Evolutionary conservation across 2,797 vertebrate species (phyloP).

Genomic region (Chrosomus eos): DNA sequence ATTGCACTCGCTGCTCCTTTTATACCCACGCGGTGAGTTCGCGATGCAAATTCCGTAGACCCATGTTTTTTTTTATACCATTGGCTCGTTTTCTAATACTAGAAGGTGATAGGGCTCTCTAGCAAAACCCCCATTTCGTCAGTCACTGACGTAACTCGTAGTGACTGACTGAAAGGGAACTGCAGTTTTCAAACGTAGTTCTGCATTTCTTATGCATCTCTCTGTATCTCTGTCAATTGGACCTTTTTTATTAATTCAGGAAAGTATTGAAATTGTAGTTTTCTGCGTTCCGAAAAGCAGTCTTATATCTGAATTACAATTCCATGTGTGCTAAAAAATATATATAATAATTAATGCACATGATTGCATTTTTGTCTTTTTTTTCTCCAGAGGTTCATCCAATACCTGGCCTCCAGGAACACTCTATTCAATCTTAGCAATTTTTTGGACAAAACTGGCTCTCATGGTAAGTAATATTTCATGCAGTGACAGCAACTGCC

Average conservation of each 20-base stretch:
- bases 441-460: slow-evolving; percentile 99
- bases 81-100: no score
- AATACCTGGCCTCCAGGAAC: slow-evolving; percentile 97
- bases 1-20: no score
- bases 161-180: background rate
- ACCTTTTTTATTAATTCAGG: background rate
- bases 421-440: slow-evolving; percentile 99
- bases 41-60: no score
- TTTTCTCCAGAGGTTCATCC: slow-evolving; percentile 90
- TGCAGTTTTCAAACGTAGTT: background rate
- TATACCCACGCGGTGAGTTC: no score
- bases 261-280: background rate
- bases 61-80: no score
- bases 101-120: no score
- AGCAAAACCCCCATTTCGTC: no score
- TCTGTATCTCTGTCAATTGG: background rate
- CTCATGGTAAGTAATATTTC: slow-evolving; percentile 85
- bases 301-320: background rate
- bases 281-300: background rate
- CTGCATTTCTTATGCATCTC: background rate
- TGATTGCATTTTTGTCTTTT: background rate
- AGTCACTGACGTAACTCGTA: no score
- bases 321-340: background rate
- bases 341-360: background rate
- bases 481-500: background rate